Conservation (phyloP, 2,888 invertebrate species). For the Protonemura montana region DNA sequence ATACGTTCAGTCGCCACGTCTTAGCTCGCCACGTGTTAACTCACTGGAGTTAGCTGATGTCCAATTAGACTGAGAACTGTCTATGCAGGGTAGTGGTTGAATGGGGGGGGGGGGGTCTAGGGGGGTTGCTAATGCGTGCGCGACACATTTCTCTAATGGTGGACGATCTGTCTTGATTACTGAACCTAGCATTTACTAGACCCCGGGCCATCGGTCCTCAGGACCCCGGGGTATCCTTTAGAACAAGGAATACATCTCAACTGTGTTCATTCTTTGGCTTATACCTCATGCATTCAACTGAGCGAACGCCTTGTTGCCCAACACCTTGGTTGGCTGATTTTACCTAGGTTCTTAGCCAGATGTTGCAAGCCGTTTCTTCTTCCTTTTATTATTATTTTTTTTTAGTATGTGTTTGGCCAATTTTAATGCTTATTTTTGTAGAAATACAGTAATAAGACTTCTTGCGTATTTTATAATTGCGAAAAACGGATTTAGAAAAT, state of each 20-base stretch:
- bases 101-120: not conserved
- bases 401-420: no score
- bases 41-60: not conserved
- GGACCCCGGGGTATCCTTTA: not conserved
- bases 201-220: not conserved
- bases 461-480: no score
- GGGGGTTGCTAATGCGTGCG: not conserved
- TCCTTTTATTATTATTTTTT: no score
- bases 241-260: not conserved
- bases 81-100: not conserved
- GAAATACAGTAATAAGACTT: no score
- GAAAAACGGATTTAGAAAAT: no score
- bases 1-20: no score
- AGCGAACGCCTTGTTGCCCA: no score
- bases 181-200: not conserved
- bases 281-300: no score
- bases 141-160: slow-evolving; percentile 12
- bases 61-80: not conserved
- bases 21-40: not conserved
- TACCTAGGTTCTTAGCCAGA: no score
- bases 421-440: no score
- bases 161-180: not conserved
- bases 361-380: no score
- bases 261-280: not conserved
- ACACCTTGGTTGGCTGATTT: no score